These are phyloP conservation scores for Decapterus maruadsi DNA, from an alignment of 2,797 vertebrate species.

Conservation along the genomic window DNA sequence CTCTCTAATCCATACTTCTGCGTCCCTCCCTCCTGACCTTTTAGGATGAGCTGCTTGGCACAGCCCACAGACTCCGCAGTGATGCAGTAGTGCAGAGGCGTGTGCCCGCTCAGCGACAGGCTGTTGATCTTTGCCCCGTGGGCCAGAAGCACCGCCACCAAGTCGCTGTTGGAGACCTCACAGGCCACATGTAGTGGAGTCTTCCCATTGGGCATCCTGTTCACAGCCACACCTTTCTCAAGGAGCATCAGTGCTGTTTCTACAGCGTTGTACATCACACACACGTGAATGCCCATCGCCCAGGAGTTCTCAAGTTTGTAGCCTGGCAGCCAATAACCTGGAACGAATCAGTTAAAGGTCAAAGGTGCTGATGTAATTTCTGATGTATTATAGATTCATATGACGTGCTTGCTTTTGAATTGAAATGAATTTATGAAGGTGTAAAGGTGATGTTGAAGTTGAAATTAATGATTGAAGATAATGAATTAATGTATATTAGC, in stretches of 20 bases:
- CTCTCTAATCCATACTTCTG: not conserved
- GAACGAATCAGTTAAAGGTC: not conserved
- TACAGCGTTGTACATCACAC: slow-evolving; percentile 91
- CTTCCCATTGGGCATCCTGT: slow-evolving; percentile 95
- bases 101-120: slow-evolving; percentile 92
- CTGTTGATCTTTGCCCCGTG: slow-evolving; percentile 90
- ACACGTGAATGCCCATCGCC: slow-evolving; percentile 94
- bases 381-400: not conserved
- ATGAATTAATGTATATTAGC: not conserved
- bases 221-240: slow-evolving; percentile 90
- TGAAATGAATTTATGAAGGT: not conserved
- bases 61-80: slow-evolving; percentile 89
- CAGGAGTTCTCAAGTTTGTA: slow-evolving; percentile 95
- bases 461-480: not conserved
- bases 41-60: slow-evolving; percentile 91
- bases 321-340: slow-evolving; percentile 96
- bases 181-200: slow-evolving; percentile 95
- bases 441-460: no score
- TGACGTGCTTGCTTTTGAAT: not conserved
- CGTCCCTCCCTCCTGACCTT: slow-evolving; percentile 83
- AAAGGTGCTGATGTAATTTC: not conserved
- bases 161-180: slow-evolving; percentile 87
- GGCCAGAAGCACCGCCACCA: slow-evolving; percentile 89
- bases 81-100: slow-evolving; percentile 92
- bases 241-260: slow-evolving; percentile 90